These are phyloP conservation scores for Lepidurus couesii DNA, from an alignment of 1,140 invertebrate species.

Conservation along the genomic window DNA sequence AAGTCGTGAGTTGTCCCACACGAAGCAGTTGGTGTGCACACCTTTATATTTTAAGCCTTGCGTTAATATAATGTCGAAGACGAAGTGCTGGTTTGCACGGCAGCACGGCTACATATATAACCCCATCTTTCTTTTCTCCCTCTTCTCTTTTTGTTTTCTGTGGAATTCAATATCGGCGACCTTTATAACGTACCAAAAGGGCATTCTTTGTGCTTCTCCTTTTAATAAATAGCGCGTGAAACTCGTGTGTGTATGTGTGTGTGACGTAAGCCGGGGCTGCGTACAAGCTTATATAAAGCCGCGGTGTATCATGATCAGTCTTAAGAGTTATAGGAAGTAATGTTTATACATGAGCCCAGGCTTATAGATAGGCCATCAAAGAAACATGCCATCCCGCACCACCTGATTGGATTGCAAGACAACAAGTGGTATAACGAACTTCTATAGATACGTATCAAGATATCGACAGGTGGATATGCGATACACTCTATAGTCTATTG, in stretches of 20 bases:
- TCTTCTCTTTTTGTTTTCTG: background rate
- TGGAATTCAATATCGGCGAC: background rate
- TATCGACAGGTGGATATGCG: background rate
- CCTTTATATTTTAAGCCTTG: constrained; percentile 2
- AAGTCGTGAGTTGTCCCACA: constrained; percentile 16
- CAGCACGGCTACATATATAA: no score
- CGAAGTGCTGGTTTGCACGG: constrained; percentile 1
- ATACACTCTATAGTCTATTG: background rate
- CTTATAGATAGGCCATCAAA: background rate
- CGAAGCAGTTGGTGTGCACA: background rate
- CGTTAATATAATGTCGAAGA: constrained; percentile 8
- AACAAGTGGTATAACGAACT: background rate
- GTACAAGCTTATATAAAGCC: background rate
- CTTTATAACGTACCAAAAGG: no score
- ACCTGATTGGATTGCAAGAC: background rate
- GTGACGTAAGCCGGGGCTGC: background rate
- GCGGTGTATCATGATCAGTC: constrained; percentile 1
- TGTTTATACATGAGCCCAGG: constrained; percentile 11
- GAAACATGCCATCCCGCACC: background rate
- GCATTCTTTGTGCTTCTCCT: background rate
- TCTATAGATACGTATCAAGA: background rate
- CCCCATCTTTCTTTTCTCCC: background rate
- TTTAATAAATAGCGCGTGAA: background rate
- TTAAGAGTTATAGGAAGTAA: constrained; percentile 12
- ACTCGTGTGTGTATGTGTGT: background rate